Evolutionary conservation across 2,113 vertebrate genomes (phyloP), one percentile per base, ranked within the genome.

Genomic region (Lagopus muta): DNA sequence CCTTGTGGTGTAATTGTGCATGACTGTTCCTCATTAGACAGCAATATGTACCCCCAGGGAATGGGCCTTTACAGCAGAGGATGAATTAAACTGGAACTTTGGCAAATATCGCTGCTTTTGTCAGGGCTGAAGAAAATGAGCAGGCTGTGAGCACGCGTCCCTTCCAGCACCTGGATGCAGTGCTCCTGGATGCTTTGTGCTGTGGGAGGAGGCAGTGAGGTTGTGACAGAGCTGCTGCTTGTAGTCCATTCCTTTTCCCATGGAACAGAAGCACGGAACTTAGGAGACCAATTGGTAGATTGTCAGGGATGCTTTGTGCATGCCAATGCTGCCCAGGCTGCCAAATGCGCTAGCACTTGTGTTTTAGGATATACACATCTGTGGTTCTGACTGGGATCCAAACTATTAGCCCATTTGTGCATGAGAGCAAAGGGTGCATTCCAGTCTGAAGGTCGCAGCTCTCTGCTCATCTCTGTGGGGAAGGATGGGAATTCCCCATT

Each of bases 1-100:
- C 94, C 86, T 93, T n/a, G 14, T 55, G 67, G 94, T 40, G 72
- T 93, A 92, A 80, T 86, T 78, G 86, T 60, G 58, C 1, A 5
- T 91, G 95, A 85, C 91, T 94, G 67, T 27, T 88, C 80, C 92
- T 96, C 91, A 61, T 92, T 93, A 89, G 93, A 84, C 92, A 94
- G 91, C 82, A 86, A 91, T 85, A 92, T 95, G 97, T 95, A 55
- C 92, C 94, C 95, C 94, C 78, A 82, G 96, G 97, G 95, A 96
- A 36, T 0, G 66, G 74, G 89, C 73, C 88, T 79, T 93, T 89
- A 54, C 86, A 93, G 83, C 74, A 70, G 48, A 66, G 62, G 93
- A 84, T 70, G 92, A 94, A 89, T 95, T 97, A 96, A 94, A 67
- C 54, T 14, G 80, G 76, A 86, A 90, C 61, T 83, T 83, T 95